Base-by-base conservation (phyloP, 2,888 invertebrate genomes). In the Zygaena filipendulae region DNA sequence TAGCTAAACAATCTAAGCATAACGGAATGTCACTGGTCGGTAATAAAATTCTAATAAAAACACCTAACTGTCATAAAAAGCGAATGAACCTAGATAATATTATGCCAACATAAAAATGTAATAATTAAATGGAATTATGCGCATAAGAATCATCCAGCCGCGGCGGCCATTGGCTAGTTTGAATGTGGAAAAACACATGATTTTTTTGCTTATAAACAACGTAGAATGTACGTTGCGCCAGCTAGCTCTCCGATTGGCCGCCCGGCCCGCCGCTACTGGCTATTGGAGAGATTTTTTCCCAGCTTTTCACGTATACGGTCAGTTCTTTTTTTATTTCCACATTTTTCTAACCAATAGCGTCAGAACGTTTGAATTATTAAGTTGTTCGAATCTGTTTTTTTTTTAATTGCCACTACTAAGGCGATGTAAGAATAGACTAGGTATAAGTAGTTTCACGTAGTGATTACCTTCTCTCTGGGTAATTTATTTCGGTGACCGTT, bases 131-230 rank as follows among this genome's bases (percentile, higher is more conserved):
- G 49, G 43, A 64, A 64, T 69, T 58, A 60, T 61, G 66, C 60
- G 55, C 57, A 56, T 61, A 60, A 47, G 45, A 58, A 62, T 45
- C 33, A 42, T 36, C 36, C 36, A 33, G 27, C 38, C 33, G 24
- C 50, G 39, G 29, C 61, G 52, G 59, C 62, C 56, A 75, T 71
- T 71, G 72, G 74, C 61, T 59, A 56, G 49, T 53, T 47, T 45
- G 40, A 54, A 55, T 62, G 62, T 68, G 68, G 70, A 70, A 77
- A 72, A 74, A 72, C 71, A 75, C 72, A 70, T 75, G 60, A 70
- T 49, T 70, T 74, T 75, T 66, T 53, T 63, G n/a, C 67, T 67
- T 63, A 69, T 68, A 67, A 64, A 55, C 64, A 60, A 72, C 75
- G 77, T 77, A 67, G 64, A 66, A 59, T 59, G 59, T 72, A 79